Conservation (phyloP, 2,797 vertebrate species). For the Morus bassanus region DNA sequence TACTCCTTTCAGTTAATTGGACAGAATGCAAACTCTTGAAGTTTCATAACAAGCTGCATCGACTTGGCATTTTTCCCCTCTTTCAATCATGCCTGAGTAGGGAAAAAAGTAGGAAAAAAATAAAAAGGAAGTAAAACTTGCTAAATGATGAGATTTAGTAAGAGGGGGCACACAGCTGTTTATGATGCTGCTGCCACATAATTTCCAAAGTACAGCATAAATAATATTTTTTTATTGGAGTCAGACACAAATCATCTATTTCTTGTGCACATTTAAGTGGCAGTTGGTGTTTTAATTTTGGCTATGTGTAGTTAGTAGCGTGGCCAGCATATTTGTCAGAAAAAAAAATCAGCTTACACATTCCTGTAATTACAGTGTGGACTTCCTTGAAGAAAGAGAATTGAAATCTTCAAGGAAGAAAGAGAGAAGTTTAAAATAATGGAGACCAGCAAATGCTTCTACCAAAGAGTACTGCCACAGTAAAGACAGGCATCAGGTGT, state of each 20-base stretch:
- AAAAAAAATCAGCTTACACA: neutral
- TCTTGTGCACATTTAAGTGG: neutral
- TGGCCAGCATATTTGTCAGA: neutral
- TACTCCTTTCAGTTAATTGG: neutral
- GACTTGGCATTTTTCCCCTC: neutral
- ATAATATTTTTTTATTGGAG: neutral
- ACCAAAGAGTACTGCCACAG: neutral
- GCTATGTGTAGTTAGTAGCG: neutral
- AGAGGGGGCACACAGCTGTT: neutral
- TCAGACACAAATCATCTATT: neutral
- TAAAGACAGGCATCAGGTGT: neutral
- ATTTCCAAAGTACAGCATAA: neutral
- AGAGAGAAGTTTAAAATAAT: neutral
- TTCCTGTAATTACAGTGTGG: neutral
- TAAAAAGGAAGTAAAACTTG: neutral
- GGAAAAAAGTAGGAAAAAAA: neutral
- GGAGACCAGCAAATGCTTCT: neutral
- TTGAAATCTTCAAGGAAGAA: neutral
- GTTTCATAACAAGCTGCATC: neutral
- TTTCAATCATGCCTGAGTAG: neutral
- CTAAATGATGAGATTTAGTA: neutral
- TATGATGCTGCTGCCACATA: neutral
- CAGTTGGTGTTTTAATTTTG: conserved; percentile 32
- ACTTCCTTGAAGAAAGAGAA: neutral
- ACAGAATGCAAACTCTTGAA: neutral